phyloP scores from a whole-genome alignment of 2,797 vertebrate species.

The Sebastes flavidus region DNA sequence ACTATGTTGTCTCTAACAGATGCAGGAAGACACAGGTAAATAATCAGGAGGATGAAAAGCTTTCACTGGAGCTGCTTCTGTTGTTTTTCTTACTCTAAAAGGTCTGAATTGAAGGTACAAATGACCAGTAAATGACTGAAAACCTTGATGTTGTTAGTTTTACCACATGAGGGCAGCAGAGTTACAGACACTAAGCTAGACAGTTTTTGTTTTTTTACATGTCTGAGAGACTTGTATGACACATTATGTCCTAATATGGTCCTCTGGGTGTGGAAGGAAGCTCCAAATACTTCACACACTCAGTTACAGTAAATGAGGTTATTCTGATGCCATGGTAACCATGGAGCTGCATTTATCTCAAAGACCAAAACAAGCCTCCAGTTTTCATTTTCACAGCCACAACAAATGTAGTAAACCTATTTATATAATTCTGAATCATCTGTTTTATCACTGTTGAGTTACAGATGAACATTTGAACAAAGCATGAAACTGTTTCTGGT shows the following conservation, averaged over 20 bases:
- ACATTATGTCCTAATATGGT: conserved; percentile 18
- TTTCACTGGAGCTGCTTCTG: background rate
- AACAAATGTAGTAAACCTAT: background rate
- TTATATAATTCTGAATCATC: background rate
- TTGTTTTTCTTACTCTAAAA: background rate
- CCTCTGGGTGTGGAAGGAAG: background rate
- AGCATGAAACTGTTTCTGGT: background rate
- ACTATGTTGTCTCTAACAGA: background rate
- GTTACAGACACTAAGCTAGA: background rate
- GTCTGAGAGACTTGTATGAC: background rate
- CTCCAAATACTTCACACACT: background rate
- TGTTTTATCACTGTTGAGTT: too few species aligned
- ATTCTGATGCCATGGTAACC: background rate
- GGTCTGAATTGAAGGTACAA: background rate
- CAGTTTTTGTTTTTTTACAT: background rate
- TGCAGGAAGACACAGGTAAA: background rate
- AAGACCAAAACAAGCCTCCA: background rate
- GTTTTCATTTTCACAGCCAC: too few species aligned
- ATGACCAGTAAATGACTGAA: background rate
- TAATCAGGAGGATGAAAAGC: background rate
- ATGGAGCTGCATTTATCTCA: background rate
- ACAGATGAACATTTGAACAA: background rate
- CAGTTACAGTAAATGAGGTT: background rate
- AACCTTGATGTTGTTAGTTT: background rate
- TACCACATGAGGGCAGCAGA: conserved; percentile 57